These are phyloP conservation scores for Amniataba percoides DNA, from an alignment of 2,797 vertebrate species.

Conservation along the genomic window DNA sequence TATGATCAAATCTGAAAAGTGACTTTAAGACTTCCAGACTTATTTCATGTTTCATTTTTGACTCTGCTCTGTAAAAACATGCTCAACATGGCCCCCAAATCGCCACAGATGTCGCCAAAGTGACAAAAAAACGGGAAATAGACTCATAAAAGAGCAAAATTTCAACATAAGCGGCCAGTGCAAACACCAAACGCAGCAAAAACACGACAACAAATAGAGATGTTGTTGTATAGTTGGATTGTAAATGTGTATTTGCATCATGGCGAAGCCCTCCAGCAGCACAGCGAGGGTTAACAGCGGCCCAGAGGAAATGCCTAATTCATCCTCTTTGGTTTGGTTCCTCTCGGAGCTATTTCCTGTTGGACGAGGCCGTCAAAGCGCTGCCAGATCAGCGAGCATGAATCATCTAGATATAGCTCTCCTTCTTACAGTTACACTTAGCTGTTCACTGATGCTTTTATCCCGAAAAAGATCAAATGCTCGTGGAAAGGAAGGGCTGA, in stretches of 20 bases:
- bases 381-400: conserved; percentile 68
- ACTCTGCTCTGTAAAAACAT: not conserved
- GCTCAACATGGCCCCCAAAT: not conserved
- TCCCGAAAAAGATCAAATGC: conserved; percentile 47
- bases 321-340: conserved; percentile 73
- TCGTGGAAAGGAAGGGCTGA: conserved; percentile 9
- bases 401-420: conserved; percentile 68
- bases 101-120: not conserved
- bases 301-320: conserved; percentile 79
- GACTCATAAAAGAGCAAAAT: not conserved
- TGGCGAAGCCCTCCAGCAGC: conserved; percentile 28
- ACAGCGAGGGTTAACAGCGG: conserved; percentile 65
- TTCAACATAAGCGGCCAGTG: not conserved
- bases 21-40: not conserved
- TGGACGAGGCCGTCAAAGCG: conserved; percentile 60
- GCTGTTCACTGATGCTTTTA: conserved; percentile 43
- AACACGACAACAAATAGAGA: not conserved
- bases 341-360: conserved; percentile 77
- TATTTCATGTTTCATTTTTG: not conserved
- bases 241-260: not conserved
- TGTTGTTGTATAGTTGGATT: not conserved
- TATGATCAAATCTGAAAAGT: not conserved
- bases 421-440: conserved; percentile 32
- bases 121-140: not conserved
- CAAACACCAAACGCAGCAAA: not conserved